Percentiles rank a stretch among this genome's conserved stretches.
These are phyloP conservation scores for Papilio aristodemus DNA, from an alignment of 1,140 invertebrate genomes.

Conservation along the genomic window DNA sequence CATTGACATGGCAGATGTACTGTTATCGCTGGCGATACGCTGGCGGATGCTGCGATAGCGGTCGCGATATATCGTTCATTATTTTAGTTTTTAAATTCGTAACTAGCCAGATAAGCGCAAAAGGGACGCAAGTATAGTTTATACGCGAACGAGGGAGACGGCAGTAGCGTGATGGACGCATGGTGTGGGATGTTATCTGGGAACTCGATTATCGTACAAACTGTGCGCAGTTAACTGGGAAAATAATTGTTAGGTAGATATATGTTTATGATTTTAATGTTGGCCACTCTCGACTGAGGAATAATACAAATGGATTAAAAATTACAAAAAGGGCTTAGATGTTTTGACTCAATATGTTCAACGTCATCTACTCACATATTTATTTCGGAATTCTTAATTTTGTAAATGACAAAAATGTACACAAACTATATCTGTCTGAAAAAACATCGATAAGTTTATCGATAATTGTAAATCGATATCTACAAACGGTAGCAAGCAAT, in stretches of 20 bases:
- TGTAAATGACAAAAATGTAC: background rate
- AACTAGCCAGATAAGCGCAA: constrained; percentile 51
- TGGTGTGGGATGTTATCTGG: constrained; percentile 43
- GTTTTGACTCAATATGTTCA: no score
- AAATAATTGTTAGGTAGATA: constrained; percentile 31
- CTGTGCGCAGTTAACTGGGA: constrained; percentile 35
- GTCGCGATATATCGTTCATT: constrained; percentile 56
- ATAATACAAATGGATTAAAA: background rate
- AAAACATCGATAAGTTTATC: constrained; percentile 30
- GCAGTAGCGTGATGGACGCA: constrained; percentile 54
- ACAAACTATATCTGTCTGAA: background rate
- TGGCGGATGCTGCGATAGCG: constrained; percentile 62
- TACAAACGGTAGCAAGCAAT: constrained; percentile 33
- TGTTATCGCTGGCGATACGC: constrained; percentile 54
- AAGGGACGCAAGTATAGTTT: constrained; percentile 34
- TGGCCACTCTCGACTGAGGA: background rate
- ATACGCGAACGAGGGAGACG: constrained; percentile 41
- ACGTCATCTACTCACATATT: background rate
- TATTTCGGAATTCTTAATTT: background rate
- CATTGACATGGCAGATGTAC: constrained; percentile 50
- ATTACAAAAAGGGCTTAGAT: no score
- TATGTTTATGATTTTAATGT: constrained; percentile 31
- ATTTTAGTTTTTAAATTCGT: constrained; percentile 58
- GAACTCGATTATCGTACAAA: constrained; percentile 40
- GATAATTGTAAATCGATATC: constrained; percentile 33